Evolutionary conservation across 2,113 vertebrate species (phyloP).

Genomic region (Zapus hudsonius): DNA sequence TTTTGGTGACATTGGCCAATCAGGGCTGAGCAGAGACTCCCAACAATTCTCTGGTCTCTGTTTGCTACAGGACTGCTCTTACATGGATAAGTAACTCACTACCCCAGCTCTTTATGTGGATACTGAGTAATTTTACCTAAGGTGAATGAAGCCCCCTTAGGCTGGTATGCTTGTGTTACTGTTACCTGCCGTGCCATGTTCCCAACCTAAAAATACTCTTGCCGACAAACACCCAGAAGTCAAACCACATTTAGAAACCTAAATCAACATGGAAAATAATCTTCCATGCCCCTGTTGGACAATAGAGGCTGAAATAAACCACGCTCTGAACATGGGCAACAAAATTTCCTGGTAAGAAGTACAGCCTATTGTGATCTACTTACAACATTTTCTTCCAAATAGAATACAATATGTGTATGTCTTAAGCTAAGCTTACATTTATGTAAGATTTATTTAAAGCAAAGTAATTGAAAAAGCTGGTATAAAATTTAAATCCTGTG

Average conservation of each 20-base stretch:
- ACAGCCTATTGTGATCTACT: not conserved
- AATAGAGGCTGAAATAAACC: not conserved
- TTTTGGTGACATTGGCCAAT: too few species aligned
- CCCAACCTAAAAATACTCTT: not conserved
- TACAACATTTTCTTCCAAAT: not conserved
- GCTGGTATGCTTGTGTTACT: too few species aligned
- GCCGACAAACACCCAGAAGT: conserved; percentile 28
- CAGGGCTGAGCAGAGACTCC: too few species aligned
- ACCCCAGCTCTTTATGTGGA: too few species aligned
- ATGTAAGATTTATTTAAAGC: conserved; percentile 18
- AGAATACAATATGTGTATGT: not conserved
- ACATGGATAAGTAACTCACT: too few species aligned
- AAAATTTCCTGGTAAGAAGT: not conserved
- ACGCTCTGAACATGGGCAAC: not conserved
- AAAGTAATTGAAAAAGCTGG: conserved; percentile 21
- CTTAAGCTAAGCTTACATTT: conserved; percentile 47
- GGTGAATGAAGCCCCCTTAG: too few species aligned
- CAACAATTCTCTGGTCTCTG: too few species aligned
- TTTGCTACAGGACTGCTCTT: too few species aligned
- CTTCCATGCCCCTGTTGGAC: not conserved
- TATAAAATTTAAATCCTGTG: conserved; percentile 40
- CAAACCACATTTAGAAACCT: not conserved
- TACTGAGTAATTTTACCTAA: too few species aligned
- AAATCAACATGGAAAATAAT: not conserved
- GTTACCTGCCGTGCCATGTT: too few species aligned